Conservation (phyloP, 2,797 vertebrate genomes). For the Mormyrus proboscirostris region DNA sequence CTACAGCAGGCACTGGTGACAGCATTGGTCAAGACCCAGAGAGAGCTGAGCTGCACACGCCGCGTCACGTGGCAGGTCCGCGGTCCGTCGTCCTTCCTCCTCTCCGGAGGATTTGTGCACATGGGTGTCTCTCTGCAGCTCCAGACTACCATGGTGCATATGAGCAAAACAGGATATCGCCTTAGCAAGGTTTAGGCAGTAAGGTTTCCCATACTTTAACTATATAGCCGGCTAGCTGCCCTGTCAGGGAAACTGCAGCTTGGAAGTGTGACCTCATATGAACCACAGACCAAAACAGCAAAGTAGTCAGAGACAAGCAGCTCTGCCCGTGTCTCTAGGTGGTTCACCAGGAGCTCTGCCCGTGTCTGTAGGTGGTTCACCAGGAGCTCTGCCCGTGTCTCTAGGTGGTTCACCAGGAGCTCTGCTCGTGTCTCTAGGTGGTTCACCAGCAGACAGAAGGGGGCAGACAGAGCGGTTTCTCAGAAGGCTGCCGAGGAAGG, state of each 20-base stretch:
- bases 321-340: not conserved
- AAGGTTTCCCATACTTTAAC: not conserved
- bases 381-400: not conserved
- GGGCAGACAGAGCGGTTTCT: slow-evolving; percentile 62
- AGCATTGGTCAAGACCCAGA: not conserved
- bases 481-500: slow-evolving; percentile 56
- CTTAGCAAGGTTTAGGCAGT: not conserved
- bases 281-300: not conserved
- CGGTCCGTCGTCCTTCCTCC: not conserved
- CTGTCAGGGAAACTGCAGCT: not conserved
- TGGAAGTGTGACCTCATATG: not conserved
- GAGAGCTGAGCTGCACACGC: slow-evolving; percentile 1
- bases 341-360: not conserved
- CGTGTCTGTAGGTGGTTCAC: not conserved
- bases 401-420: not conserved
- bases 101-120: not conserved
- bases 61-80: not conserved
- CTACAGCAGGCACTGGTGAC: not conserved
- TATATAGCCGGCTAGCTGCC: not conserved
- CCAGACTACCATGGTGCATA: not conserved
- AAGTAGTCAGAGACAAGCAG: not conserved
- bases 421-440: not conserved
- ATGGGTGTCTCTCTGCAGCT: not conserved
- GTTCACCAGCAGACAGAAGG: slow-evolving; percentile 50
- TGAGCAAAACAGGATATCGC: not conserved